Conservation (phyloP, 2,888 invertebrate genomes). For the Bhutanitis thaidina region DNA sequence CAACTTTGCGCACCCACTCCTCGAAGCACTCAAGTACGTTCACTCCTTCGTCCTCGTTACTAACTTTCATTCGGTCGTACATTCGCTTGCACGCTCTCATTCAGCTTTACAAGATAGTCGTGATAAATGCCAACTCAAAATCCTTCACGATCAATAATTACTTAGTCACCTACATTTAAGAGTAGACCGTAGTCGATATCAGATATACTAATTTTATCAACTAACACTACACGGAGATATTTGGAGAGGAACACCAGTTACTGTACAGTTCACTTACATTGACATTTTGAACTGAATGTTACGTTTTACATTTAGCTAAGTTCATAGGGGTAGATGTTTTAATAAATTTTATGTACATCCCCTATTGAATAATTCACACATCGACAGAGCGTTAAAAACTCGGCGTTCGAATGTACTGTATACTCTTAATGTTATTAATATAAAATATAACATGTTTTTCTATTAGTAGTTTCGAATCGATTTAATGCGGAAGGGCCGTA, state of each 20-base stretch:
- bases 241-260: conserved; percentile 77
- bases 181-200: conserved; percentile 58
- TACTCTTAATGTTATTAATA: conserved; percentile 59
- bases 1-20: conserved; percentile 22
- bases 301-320: conserved; percentile 59
- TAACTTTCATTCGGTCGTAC: conserved; percentile 24
- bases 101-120: conserved; percentile 26
- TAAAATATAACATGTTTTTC: conserved; percentile 58
- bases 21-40: conserved; percentile 27
- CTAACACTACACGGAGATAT: conserved; percentile 72
- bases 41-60: conserved; percentile 27
- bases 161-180: conserved; percentile 54
- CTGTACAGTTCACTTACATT: conserved; percentile 65
- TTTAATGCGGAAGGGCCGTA: conserved; percentile 68
- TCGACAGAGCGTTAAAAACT: conserved; percentile 70
- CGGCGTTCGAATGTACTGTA: conserved; percentile 61
- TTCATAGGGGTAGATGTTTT: conserved; percentile 53
- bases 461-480: conserved; percentile 35
- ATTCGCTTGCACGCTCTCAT: conserved; percentile 26
- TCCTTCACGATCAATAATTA: conserved; percentile 43
- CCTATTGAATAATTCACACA: conserved; percentile 51
- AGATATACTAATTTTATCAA: conserved; percentile 51
- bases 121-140: conserved; percentile 43
- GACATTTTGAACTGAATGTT: conserved; percentile 52
- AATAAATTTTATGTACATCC: conserved; percentile 66